Evolutionary conservation across 2,888 invertebrate genomes (phyloP), one percentile per base, ranked within the genome.

Genomic region (Drepana falcataria): DNA sequence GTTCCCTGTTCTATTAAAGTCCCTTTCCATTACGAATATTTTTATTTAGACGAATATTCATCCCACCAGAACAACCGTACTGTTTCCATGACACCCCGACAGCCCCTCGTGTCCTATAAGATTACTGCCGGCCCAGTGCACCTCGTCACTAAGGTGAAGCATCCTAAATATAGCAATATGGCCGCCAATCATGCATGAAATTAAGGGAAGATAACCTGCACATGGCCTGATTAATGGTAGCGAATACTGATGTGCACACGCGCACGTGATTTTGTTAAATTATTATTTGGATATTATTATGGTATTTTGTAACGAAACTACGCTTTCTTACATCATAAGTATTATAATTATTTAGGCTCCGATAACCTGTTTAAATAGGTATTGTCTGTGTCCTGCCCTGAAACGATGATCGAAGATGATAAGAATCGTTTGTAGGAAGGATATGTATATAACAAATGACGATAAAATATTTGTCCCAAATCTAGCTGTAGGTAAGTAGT

Each of bases 121-220:
- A 83, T 89, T 87, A 87, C 71, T 77, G 63, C 73, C 88, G 75
- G 79, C 66, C 73, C 85, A 76, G 61, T 76, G 81, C 69, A 57
- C 60, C 69, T 59, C 65, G 63, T 75, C 73, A 73, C 74, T 73
- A 77, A 80, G 81, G 82, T 79, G 69, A 75, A 80, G 80, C 77
- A 75, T 76, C 82, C 81, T 82, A 84, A 83, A 86, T 84, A 84
- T 81, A 81, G 78, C 75, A 79, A 85, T 83, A 81, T 72, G 73
- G 66, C 69, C 69, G 68, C 65, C 73, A 74, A 73, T 80, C 81
- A 79, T 70, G 79, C 81, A 73, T 81, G 79, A 81, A 79, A 87
- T 86, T 75, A 71, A 70, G 65, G 75, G 70, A 72, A 70, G 73
- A 71, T 68, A 69, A 54, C 51, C 40, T 53, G 40, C 49, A 47